Conservation (phyloP, 2,113 vertebrate genomes). For the Eidolon helvum region DNA sequence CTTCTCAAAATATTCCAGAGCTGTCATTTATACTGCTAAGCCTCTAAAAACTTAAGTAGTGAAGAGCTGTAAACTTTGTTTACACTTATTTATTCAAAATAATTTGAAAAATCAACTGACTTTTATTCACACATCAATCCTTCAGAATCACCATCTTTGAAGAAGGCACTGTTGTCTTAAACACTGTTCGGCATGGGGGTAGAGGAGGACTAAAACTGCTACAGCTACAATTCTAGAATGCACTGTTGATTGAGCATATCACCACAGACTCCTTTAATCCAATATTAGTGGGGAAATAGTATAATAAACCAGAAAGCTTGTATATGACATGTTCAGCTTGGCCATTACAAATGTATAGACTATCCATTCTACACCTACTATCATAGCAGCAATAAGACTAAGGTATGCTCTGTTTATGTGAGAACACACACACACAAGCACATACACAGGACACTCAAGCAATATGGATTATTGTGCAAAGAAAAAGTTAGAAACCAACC, state of each 20-base stretch:
- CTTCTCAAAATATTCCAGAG: neutral
- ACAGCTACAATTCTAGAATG: neutral
- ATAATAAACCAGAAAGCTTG: neutral
- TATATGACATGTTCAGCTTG: neutral
- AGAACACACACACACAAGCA: neutral
- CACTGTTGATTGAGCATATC: neutral
- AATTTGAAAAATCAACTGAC: neutral
- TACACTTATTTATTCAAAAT: neutral
- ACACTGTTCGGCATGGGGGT: neutral
- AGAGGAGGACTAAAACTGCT: neutral
- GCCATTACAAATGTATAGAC: neutral
- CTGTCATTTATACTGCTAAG: neutral
- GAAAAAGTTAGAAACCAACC: neutral
- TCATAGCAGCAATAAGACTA: neutral
- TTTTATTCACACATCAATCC: neutral
- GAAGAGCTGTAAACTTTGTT: neutral
- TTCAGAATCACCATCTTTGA: neutral
- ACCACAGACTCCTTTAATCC: neutral
- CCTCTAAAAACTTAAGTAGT: constrained; percentile 19
- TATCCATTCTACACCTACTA: neutral
- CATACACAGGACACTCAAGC: neutral
- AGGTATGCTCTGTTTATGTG: neutral
- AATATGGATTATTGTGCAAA: neutral
- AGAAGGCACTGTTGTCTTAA: neutral
- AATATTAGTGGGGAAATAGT: neutral